Evolutionary conservation across 2,888 invertebrate species (phyloP), one percentile per base, ranked within the genome.

Genomic region (Agonopterix alstromeriana): DNA sequence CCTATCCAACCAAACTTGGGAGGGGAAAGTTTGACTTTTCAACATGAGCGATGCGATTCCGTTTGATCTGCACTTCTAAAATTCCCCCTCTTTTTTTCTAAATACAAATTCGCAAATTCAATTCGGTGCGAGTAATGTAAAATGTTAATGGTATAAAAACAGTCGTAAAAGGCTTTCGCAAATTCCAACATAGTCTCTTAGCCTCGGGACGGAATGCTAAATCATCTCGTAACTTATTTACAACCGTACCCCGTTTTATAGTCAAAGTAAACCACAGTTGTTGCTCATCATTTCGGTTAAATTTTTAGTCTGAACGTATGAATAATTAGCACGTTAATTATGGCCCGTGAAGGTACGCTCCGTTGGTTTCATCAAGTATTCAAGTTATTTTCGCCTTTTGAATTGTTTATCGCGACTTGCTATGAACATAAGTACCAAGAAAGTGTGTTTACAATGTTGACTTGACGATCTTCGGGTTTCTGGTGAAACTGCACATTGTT

Each of bases 381-480:
- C 38, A 49, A 42, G 17, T 49, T 56, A 53, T 53, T 11, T 11
- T 12, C 11, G 42, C 11, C 5, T n/a, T 38, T 38, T 38, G 38
- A 9, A 38, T n/a, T 38, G 38, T 38, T 38, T 38, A 38, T 38
- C 10, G 38, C n/a, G 42, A 11, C 42, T 42, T n/a, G 42, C 11
- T 42, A n/a, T 38, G 38, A 38, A n/a, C n/a, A 10, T 38, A n/a
- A n/a, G 27, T 38, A n/a, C n/a, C n/a, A 38, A n/a, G 38, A 38
- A n/a, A 38, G n/a, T n/a, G 38, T 38, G 38, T 36, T 5, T 36
- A n/a, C 36, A n/a, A 36, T 42, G 54, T 60, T 63, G 63, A 65
- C 67, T 64, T 65, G 64, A 56, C 57, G 62, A 27, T 66, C 68
- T 60, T 73, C 70, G 53, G 58, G 59, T 63, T 73, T 72, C 67